Base-by-base conservation (phyloP, 1,140 invertebrate species). In the Rhagoletis zephyria region DNA sequence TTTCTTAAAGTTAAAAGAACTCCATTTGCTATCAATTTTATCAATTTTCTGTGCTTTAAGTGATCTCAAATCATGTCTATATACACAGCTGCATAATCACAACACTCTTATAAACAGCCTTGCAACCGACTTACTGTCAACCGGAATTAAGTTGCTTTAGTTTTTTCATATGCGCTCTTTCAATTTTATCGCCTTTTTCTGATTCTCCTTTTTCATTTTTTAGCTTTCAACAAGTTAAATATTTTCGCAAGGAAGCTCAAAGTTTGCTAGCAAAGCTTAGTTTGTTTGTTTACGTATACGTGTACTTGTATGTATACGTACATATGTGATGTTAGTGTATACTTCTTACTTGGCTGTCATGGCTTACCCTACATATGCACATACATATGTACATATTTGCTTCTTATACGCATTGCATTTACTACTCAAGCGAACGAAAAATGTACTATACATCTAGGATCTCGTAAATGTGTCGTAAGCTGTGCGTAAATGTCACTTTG, bases 401-500 rank as follows among this genome's bases (percentile, higher is more conserved):
- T 56, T 10, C 51, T 7, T 56, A 7, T 56, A 7, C 51, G 5
- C 51, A 56, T 10, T 56, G 51, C 2, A 5, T 56, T 56, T 56
- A 56, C 51, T 56, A 56, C 51, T 56, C 51, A 56, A 56, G 51
- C 10, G 51, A 56, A 56, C 42, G 40, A 45, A 16, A 74, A 16
- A 74, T 45, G 67, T 74, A 5, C 42, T 30, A 42, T 30, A 2
- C 30, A 42, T 12, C 0, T 30, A 30, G 30, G 45, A 40, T 45
- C 42, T 48, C 42, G 67, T 16, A 74, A 74, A 74, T 48, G 42
- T 74, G 67, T 74, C 14, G 10, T 74, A 74, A 74, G 16, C 42
- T 74, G 40, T 74, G 16, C 67, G 4, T 74, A 74, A 74, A 74
- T 74, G 67, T 74, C 42, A 74, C 67, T 48, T 74, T 74, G 42